These are phyloP conservation scores for Octopus sinensis DNA, from an alignment of 1,140 invertebrate genomes.

Conservation along the genomic window DNA sequence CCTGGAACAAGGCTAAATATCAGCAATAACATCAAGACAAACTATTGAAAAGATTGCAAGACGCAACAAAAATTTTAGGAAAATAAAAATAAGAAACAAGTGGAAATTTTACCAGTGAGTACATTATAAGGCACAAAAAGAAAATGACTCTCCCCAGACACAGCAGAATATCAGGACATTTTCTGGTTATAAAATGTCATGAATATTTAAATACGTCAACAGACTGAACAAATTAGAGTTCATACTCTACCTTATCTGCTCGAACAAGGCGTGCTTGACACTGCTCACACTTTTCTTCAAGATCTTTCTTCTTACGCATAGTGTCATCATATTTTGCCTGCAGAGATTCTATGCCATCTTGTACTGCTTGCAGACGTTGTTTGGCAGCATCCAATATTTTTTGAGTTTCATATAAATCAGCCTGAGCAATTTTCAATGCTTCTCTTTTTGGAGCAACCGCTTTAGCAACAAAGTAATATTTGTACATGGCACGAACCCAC, in stretches of 20 bases:
- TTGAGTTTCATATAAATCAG: slow-evolving; percentile 56
- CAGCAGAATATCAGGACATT: no score
- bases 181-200: no score
- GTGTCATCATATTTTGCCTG: slow-evolving; percentile 59
- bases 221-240: no score
- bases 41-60: no score
- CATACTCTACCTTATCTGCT: slow-evolving; percentile 54
- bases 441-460: slow-evolving; percentile 57
- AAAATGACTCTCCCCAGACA: no score
- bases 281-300: slow-evolving; percentile 54
- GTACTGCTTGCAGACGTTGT: slow-evolving; percentile 50
- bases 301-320: slow-evolving; percentile 56
- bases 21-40: no score
- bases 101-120: no score
- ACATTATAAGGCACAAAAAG: no score
- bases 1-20: no score
- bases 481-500: slow-evolving; percentile 85
- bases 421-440: slow-evolving; percentile 48
- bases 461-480: slow-evolving; percentile 64
- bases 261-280: slow-evolving; percentile 55
- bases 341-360: slow-evolving; percentile 58
- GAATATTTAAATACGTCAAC: no score
- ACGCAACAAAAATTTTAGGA: no score
- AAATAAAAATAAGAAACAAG: no score
- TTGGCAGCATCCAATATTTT: slow-evolving; percentile 53